Conservation (phyloP, 1,140 invertebrate genomes). For the Heterodera carotae region DNA sequence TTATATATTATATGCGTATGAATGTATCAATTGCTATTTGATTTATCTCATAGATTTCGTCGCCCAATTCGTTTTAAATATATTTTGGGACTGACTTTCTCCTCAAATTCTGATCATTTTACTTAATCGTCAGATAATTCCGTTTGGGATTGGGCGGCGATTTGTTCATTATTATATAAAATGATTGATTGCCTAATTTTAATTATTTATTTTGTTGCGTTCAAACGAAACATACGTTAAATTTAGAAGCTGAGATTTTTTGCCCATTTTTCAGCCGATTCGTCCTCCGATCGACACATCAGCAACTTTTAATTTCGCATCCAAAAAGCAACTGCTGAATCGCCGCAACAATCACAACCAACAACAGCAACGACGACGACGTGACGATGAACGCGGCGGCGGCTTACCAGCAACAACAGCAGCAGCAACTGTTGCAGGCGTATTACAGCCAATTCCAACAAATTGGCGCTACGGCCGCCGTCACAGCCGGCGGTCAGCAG, state of each 20-base stretch:
- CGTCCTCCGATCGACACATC: too few species aligned
- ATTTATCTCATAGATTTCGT: background rate
- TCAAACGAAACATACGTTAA: too few species aligned
- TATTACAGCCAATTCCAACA: slow-evolving; percentile 25
- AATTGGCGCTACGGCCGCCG: background rate
- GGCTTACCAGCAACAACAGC: slow-evolving; percentile 17
- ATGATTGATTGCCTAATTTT: background rate
- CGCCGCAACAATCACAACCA: background rate
- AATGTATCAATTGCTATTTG: background rate
- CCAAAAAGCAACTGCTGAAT: too few species aligned
- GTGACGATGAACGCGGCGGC: background rate
- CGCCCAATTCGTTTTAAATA: background rate
- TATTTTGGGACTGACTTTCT: too few species aligned
- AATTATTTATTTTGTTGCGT: background rate
- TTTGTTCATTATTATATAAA: background rate
- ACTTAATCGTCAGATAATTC: too few species aligned
- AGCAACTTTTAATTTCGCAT: too few species aligned
- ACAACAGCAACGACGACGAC: too few species aligned
- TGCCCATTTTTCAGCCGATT: background rate
- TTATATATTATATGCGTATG: background rate
- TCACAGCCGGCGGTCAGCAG: background rate
- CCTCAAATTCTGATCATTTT: too few species aligned
- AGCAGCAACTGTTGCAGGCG: slow-evolving; percentile 10
- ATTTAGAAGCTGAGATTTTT: too few species aligned
- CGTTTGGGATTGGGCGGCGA: background rate